Conservation (phyloP, 2,113 vertebrate species). For the Pluvialis apricaria region DNA sequence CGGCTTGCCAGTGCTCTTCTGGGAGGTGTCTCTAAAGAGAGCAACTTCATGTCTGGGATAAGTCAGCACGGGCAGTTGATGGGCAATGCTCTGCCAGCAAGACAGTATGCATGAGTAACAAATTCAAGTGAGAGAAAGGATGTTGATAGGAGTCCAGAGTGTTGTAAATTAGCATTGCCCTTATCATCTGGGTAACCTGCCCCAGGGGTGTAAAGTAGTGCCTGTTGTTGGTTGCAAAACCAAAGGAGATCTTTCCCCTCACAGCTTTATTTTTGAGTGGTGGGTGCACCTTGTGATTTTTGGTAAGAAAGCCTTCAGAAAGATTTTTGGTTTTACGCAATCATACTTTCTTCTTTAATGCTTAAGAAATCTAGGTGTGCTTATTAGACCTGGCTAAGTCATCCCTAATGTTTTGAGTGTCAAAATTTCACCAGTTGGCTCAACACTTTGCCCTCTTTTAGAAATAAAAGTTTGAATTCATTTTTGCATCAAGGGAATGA, state of each 20-base stretch:
- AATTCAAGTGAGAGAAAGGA: not conserved
- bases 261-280: not conserved
- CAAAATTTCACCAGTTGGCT: not conserved
- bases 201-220: not conserved
- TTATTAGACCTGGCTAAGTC: not conserved
- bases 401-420: not conserved
- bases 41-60: not conserved
- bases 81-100: not conserved
- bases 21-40: not conserved
- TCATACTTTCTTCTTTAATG: not conserved
- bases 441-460: not conserved
- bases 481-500: not conserved
- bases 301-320: not conserved
- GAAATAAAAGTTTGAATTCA: not conserved
- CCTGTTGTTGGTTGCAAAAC: not conserved
- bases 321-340: not conserved
- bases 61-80: not conserved
- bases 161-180: not conserved
- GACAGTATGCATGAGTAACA: not conserved
- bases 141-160: not conserved
- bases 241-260: not conserved
- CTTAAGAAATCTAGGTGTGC: not conserved
- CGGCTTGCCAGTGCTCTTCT: not conserved
- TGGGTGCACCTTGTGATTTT: not conserved
- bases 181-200: not conserved